Base-by-base conservation (phyloP, 23 tunicate genomes). In the Trididemnum miniatum region DNA sequence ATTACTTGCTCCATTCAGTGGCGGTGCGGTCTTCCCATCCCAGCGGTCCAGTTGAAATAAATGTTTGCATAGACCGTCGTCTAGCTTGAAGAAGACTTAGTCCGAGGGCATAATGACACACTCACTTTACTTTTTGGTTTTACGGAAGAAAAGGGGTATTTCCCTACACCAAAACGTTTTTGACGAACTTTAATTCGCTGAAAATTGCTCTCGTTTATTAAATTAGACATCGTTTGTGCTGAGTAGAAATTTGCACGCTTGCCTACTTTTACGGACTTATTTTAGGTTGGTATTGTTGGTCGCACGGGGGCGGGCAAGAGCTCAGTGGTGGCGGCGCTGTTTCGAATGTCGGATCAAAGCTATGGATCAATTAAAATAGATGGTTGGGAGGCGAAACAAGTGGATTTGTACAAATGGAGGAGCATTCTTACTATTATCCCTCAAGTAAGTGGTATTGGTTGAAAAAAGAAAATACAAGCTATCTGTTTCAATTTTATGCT, bases 261-360 rank as follows among this genome's bases (percentile, higher is more conserved):
- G n/a, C n/a, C n/a, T n/a, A n/a, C n/a, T n/a, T n/a, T n/a, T n/a
- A n/a, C n/a, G n/a, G n/a, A n/a, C n/a, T n/a, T n/a, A n/a, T n/a
- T 67, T 67, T 67, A 89, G 94, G 51, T 90, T 64, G 96, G 96
- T 2, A 66, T 90, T n/a, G 89, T 90, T 52, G 96, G 96, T 7
- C 86, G 96, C 33, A 90, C 96, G 0, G 96, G 96, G 49, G 96
- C 96, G 27, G 96, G 96, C 36, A 90, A 90, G 57, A 90, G 96
- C 59, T 90, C 96, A 30, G 83, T 90, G 31, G 87, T 90, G 9
- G 83, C 96, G 1, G 82, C 89, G 28, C 20, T 90, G 33, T 90
- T 82, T 66, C 86, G 96, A 20, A 35, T 90, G 65, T 64, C 82
- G 26, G 89, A 85, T 34, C 59, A 65, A 35, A 74, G 62, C 0